Base-by-base conservation (phyloP, 2,888 invertebrate genomes). In the Drosophila paranaensis region DNA sequence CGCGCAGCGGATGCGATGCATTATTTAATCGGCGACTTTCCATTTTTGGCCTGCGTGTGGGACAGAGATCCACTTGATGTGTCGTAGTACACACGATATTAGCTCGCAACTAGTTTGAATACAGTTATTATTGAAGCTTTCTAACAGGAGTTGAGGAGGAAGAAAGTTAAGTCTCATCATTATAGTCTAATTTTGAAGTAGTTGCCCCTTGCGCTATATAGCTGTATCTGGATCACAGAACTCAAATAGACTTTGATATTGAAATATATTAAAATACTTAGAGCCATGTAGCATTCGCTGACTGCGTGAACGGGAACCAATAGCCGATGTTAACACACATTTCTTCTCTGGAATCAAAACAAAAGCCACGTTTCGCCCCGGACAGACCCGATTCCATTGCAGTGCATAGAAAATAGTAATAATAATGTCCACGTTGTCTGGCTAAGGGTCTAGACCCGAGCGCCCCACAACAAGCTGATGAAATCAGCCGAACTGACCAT, bases 21-120 rank as follows among this genome's bases (percentile, higher is more conserved):
- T 71, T 61, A 79, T 79, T 79, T 68, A 79, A 66, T 54, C 50
- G 60, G 25, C 64, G 68, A 72, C 79, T 78, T 79, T 79, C 77
- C 77, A 63, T 68, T 73, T 79, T 73, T 63, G 70, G 60, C 43
- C 51, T 42, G 42, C 50, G 54, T 63, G 56, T 55, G 57, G 70
- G 48, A 13, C 25, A 35, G 13, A 55, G 37, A 62, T 73, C 54
- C 56, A 63, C 55, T 60, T 35, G 58, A 16, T 27, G 16, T 53
- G 25, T 20, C 68, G 61, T 46, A 51, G 53, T 53, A 57, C 16
- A 11, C 6, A 50, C 8, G 50, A 20, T 57, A 64, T 74, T 53
- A 40, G 57, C 48, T 11, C 25, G 63, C 76, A 77, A 69, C 61
- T 43, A 35, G 69, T 72, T 68, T 54, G 25, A 65, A 20, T n/a